Evolutionary conservation across 2,888 invertebrate genomes (phyloP).

Genomic region (Drosophila conformis): DNA sequence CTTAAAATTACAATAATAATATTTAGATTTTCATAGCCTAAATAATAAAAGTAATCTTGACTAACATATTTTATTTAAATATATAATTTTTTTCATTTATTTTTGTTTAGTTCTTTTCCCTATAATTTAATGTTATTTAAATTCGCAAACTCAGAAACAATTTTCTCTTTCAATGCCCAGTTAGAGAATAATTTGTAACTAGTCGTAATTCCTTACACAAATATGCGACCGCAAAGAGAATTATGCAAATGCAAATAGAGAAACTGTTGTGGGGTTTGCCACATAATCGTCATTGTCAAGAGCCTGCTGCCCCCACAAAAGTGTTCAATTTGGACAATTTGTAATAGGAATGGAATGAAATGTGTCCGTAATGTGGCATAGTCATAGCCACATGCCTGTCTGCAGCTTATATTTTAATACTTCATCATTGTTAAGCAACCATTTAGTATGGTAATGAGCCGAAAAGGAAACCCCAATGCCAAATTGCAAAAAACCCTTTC

Average conservation of each 20-base stretch:
- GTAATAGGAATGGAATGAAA: conserved; percentile 38
- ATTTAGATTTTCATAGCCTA: no score
- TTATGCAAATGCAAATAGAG: conserved; percentile 40
- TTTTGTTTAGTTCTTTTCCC: background rate
- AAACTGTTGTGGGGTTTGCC: background rate
- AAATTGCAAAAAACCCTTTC: conserved; percentile 53
- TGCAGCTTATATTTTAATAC: conserved; percentile 69
- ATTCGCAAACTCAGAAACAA: background rate
- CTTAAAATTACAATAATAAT: no score
- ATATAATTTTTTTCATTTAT: background rate
- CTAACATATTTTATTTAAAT: background rate
- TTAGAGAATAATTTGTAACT: background rate
- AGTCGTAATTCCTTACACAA: background rate
- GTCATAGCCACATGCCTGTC: conserved; percentile 48
- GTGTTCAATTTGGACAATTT: conserved; percentile 2
- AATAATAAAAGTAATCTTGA: background rate
- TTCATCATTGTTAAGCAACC: conserved; percentile 69
- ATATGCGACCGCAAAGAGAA: background rate
- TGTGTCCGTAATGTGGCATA: conserved; percentile 64
- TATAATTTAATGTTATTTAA: background rate
- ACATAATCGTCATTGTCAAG: conserved; percentile 8
- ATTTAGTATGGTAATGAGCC: conserved; percentile 74
- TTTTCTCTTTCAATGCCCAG: background rate
- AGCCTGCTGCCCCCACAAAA: background rate
- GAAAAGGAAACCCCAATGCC: conserved; percentile 26